A percentile compares a stretch with the other conserved stretches of the same genome.
These are phyloP conservation scores for Tribolium madens DNA, from an alignment of 1,140 invertebrate species.

Conservation along the genomic window DNA sequence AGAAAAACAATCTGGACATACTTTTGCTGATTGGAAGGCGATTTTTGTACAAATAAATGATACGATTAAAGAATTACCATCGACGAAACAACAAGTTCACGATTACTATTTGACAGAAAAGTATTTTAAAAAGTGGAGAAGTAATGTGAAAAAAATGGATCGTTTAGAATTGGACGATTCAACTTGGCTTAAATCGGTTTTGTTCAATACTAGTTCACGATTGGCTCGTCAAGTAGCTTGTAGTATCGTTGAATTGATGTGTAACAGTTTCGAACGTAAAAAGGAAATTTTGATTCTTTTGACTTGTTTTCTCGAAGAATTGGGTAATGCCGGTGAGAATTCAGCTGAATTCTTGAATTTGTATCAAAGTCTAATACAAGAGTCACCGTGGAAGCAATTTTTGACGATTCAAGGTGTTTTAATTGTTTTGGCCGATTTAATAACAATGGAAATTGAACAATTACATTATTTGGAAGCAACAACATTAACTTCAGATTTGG, in stretches of 20 bases:
- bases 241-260: constrained; percentile 87
- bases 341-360: constrained; percentile 91
- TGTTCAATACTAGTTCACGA: constrained; percentile 92
- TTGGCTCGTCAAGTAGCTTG: constrained; percentile 90
- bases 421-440: constrained; percentile 84
- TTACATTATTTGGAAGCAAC: constrained; percentile 89
- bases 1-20: constrained; percentile 77
- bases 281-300: constrained; percentile 87
- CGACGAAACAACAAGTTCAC: constrained; percentile 30
- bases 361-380: constrained; percentile 86
- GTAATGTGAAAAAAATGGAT: constrained; percentile 60
- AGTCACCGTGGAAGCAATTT: constrained; percentile 93
- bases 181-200: constrained; percentile 88
- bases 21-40: constrained; percentile 77
- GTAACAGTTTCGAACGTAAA: constrained; percentile 78
- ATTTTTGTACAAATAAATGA: constrained; percentile 55
- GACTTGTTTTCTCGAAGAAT: constrained; percentile 88
- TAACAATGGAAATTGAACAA: constrained; percentile 89
- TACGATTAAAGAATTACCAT: constrained; percentile 49
- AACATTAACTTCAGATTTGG: constrained; percentile 92
- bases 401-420: constrained; percentile 89
- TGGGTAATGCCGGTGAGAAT: constrained; percentile 87
- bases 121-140: constrained; percentile 76
- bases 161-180: constrained; percentile 71
- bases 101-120: constrained; percentile 80